Base-by-base conservation (phyloP, 2,797 vertebrate species). In the Protonibea diacanthus region DNA sequence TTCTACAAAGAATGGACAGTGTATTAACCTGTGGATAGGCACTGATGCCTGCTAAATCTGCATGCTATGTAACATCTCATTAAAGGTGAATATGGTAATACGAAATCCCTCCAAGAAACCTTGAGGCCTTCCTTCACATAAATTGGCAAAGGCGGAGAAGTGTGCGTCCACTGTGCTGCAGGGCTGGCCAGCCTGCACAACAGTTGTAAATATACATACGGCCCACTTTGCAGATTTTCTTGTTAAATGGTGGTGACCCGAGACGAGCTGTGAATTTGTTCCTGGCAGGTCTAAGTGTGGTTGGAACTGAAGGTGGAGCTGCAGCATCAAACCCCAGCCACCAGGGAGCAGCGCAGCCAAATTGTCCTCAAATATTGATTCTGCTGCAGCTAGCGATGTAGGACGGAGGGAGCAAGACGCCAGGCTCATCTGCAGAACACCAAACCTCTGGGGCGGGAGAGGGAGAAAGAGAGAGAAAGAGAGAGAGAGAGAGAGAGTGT, bases 331-430 rank as follows among this genome's bases (percentile, higher is more conserved):
- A 87, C 85, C 65, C 63, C 63, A 51, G 86, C 89, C 92, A 90
- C 89, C 55, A 81, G 90, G 90, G 91, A 95, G 89, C 87, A 63
- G 68, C 61, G 77, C 66, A 55, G 83, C 23, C 90, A 90, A 92
- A 93, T 85, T 90, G 91, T 92, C 89, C 89, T 94, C 91, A 91
- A 93, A 93, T 92, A 94, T 94, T 89, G 90, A 94, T 93, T 93
- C 76, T 92, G 84, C 76, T 84, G 91, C 88, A 88, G 81, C 92
- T 83, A 92, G 70, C 66, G 53, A 68, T 87, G 80, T 83, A 85
- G 90, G 88, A 82, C 6, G 42, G 76, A 70, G 72, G 70, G 77
- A 82, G 78, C 61, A 45, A 86, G 86, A 85, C 76, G 58, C 85
- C 88, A 77, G 83, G 82, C 88, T 91, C 88, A 90, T 89, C 89